Evolutionary conservation across 2,888 invertebrate species (phyloP).

Genomic region (Zaprionus obscuricornis): DNA sequence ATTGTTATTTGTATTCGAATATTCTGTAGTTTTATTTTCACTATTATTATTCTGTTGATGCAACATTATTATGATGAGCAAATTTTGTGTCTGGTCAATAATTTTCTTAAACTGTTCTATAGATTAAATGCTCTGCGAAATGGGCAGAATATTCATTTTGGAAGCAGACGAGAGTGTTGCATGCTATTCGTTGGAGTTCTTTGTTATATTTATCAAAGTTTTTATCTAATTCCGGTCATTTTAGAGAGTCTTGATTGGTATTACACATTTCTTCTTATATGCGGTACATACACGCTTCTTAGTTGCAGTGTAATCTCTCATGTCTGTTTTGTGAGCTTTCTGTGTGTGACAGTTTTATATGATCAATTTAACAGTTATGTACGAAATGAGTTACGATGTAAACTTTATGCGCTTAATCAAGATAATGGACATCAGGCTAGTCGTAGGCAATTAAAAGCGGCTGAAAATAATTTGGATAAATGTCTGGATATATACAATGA

Average conservation of each 20-base stretch:
- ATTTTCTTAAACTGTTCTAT: slow-evolving; percentile 42
- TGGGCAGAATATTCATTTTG: slow-evolving; percentile 23
- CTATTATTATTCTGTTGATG: slow-evolving; percentile 33
- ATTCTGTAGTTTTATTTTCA: slow-evolving; percentile 12
- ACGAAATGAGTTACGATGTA: slow-evolving; percentile 32
- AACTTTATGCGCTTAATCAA: slow-evolving; percentile 29
- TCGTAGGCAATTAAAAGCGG: slow-evolving; percentile 9
- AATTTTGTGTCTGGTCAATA: slow-evolving; percentile 44
- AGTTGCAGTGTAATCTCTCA: slow-evolving; percentile 40
- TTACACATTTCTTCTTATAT: fast-evolving
- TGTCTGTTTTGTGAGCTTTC: slow-evolving; percentile 55
- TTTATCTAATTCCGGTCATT: neutral
- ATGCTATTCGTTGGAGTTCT: slow-evolving; percentile 34
- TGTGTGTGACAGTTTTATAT: slow-evolving; percentile 54
- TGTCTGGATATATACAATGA: slow-evolving; percentile 54
- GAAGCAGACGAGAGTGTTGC: slow-evolving; percentile 37
- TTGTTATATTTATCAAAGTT: slow-evolving; percentile 39
- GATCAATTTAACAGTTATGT: slow-evolving; percentile 51
- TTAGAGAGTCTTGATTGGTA: fast-evolving
- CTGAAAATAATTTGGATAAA: slow-evolving; percentile 39
- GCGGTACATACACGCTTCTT: slow-evolving; percentile 12
- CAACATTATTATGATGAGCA: slow-evolving; percentile 36
- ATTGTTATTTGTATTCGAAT: slow-evolving; percentile 24
- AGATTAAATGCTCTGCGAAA: slow-evolving; percentile 28
- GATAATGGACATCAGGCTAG: neutral